A percentile compares a stretch with the other conserved stretches of the same genome.
Conservation (phyloP, 2,113 vertebrate species). For the Rhodinocichla rosea region DNA sequence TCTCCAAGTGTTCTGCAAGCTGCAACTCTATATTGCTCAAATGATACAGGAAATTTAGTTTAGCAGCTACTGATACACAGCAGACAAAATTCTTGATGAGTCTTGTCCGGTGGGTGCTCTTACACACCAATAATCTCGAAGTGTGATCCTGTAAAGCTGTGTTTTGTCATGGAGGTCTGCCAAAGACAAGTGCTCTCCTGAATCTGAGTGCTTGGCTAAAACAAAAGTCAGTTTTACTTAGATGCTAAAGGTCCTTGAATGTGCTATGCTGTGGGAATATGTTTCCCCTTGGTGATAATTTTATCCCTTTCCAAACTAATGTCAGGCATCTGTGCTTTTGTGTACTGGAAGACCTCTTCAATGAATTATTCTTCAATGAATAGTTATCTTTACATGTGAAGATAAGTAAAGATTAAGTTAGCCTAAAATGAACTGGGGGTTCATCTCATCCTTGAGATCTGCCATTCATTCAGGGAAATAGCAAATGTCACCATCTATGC, state of each 20-base stretch:
- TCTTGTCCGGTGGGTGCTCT: background rate
- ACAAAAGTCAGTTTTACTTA: background rate
- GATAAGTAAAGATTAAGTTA: background rate
- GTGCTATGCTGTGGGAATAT: background rate
- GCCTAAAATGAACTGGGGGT: background rate
- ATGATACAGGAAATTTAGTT: background rate
- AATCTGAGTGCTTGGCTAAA: background rate
- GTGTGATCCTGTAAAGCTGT: background rate
- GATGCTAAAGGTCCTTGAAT: background rate
- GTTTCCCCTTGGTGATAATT: background rate
- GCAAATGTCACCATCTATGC: background rate
- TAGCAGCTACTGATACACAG: background rate
- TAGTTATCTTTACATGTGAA: background rate
- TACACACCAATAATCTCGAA: background rate
- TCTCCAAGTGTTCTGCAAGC: background rate
- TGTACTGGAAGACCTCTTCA: background rate
- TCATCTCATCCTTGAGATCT: background rate
- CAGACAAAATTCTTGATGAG: background rate
- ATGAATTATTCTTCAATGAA: too few relatives aligned
- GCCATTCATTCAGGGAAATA: background rate
- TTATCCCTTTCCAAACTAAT: background rate
- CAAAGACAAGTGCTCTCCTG: rapidly evolving
- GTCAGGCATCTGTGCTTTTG: background rate
- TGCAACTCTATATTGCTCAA: background rate
- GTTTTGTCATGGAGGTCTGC: background rate